phyloP scores from a whole-genome alignment of 2,113 vertebrate genomes.

The Haplotaxodon microlepis region DNA sequence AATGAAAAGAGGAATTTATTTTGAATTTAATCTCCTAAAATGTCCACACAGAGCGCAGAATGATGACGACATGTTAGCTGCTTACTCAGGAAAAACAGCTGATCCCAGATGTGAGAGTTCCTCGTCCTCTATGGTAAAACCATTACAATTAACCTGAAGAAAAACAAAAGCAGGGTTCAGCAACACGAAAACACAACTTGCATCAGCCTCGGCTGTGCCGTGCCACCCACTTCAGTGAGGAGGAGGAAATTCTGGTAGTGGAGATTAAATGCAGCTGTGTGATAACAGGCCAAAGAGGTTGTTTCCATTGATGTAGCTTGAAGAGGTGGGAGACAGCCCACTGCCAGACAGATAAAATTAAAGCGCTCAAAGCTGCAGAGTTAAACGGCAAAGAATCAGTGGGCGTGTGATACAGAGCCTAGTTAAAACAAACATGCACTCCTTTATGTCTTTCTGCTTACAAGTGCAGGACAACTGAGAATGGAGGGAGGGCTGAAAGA shows the following conservation, averaged over 20 bases:
- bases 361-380: background rate
- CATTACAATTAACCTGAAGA: slow-evolving; percentile 93
- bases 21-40: background rate
- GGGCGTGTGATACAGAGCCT: background rate
- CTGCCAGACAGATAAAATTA: background rate
- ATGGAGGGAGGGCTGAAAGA: background rate
- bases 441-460: background rate
- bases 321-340: background rate
- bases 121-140: slow-evolving; percentile 97
- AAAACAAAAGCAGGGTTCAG: background rate
- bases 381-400: background rate
- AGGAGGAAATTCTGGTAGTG: background rate
- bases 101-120: slow-evolving; percentile 97
- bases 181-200: background rate
- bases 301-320: background rate
- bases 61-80: background rate
- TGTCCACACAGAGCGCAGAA: background rate
- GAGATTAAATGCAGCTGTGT: background rate
- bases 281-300: background rate
- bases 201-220: background rate
- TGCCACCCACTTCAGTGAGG: background rate
- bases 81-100: slow-evolving; percentile 95
- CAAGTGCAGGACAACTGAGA: background rate
- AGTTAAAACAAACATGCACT: background rate
- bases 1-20: background rate